phyloP scores from a whole-genome alignment of 2,888 invertebrate species.

The Drosophila phalerata region DNA sequence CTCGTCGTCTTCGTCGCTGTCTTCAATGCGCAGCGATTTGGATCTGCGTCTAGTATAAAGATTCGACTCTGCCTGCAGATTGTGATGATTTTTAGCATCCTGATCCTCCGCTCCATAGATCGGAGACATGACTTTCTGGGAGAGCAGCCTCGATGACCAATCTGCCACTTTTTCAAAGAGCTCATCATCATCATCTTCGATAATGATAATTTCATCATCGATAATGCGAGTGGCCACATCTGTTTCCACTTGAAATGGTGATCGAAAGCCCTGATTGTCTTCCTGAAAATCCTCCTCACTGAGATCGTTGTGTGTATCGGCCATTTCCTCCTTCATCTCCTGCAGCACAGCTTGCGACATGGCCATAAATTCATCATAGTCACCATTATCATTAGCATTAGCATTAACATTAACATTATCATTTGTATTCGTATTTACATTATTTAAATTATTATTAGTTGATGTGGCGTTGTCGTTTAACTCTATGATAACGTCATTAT shows the following conservation, averaged over 20 bases:
- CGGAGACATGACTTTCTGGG: conserved; percentile 77
- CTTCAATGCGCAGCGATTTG: conserved; percentile 39
- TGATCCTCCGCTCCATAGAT: conserved; percentile 63
- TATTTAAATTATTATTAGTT: too few species aligned
- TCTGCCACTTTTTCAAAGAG: conserved; percentile 71
- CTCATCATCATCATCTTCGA: conserved; percentile 78
- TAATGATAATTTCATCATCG: conserved; percentile 54
- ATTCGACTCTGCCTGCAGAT: background rate
- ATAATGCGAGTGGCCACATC: conserved; percentile 33
- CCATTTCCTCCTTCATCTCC: conserved; percentile 80
- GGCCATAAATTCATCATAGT: conserved; percentile 74
- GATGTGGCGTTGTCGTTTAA: too few species aligned
- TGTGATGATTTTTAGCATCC: conserved; percentile 10
- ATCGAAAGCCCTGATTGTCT: conserved; percentile 28
- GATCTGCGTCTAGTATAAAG: background rate
- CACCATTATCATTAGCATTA: conserved; percentile 28
- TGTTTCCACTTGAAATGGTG: conserved; percentile 4
- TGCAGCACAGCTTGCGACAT: conserved; percentile 78
- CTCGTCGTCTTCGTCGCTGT: conserved; percentile 40
- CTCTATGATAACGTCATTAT: background rate
- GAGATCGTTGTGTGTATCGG: conserved; percentile 37
- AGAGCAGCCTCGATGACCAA: conserved; percentile 79
- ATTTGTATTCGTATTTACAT: background rate
- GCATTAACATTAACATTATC: background rate
- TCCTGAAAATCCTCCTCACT: conserved; percentile 35